phyloP scores from a whole-genome alignment of 2,113 vertebrate species.

The Caranx ignobilis region DNA sequence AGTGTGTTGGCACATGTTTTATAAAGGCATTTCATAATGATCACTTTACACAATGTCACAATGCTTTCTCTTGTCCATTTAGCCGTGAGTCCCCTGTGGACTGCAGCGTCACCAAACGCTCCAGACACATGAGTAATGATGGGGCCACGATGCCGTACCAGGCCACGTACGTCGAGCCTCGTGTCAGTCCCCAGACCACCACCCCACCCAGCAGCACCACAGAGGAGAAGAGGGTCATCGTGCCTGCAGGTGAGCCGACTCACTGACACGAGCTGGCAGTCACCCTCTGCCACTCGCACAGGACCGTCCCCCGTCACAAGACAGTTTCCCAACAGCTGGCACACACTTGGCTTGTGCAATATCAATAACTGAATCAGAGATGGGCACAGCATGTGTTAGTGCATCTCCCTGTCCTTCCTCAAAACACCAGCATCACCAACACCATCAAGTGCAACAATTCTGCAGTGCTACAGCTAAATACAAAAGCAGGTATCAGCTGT shows the following conservation, averaged over 20 bases:
- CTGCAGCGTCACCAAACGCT: conserved; percentile 82
- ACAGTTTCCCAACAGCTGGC: conserved; percentile 18
- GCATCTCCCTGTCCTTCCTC: not conserved
- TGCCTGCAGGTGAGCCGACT: conserved; percentile 84
- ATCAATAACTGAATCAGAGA: conserved; percentile 18
- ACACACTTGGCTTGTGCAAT: conserved; percentile 18
- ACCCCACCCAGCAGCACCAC: conserved; percentile 74
- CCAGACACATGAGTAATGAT: conserved; percentile 84
- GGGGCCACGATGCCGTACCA: conserved; percentile 78
- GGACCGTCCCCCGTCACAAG: not conserved
- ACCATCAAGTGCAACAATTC: not conserved
- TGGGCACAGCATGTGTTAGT: not conserved
- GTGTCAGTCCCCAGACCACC: conserved; percentile 78
- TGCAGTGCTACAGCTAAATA: not conserved
- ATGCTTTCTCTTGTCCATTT: not conserved
- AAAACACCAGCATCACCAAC: not conserved
- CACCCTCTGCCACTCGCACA: not conserved
- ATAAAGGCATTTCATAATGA: not conserved
- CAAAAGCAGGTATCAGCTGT: not conserved
- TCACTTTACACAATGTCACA: not conserved
- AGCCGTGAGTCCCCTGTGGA: conserved; percentile 86
- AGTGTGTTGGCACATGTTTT: not conserved
- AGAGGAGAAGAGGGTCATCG: conserved; percentile 90
- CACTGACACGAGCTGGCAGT: accelerated
- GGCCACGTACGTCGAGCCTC: conserved; percentile 80